Evolutionary conservation across 1,140 invertebrate genomes (phyloP).

Genomic region (Aphis craccivora): DNA sequence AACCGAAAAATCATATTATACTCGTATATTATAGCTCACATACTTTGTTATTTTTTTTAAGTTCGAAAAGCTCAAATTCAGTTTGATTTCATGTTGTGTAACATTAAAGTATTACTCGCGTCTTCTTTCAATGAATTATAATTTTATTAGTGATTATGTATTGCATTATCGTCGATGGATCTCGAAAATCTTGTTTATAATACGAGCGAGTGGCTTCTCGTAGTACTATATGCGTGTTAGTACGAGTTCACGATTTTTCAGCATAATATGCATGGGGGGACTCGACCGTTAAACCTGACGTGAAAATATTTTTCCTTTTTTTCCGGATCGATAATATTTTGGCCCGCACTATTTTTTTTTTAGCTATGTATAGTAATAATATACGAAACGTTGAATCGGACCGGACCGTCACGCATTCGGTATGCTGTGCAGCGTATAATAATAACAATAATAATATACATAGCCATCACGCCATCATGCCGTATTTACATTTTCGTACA

Average conservation of each 20-base stretch:
- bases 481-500: constrained; percentile 35
- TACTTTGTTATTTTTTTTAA: too few species aligned
- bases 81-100: too few species aligned
- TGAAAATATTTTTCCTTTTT: background rate
- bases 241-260: background rate
- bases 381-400: background rate
- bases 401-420: constrained; percentile 34
- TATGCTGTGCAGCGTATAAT: background rate
- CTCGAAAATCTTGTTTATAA: background rate
- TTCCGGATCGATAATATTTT: background rate
- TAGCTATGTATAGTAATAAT: background rate
- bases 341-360: background rate
- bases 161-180: background rate
- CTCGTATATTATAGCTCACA: too few species aligned
- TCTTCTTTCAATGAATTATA: too few species aligned
- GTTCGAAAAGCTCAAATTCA: too few species aligned
- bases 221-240: background rate
- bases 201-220: too few species aligned
- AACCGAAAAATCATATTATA: too few species aligned
- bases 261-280: background rate
- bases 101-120: too few species aligned
- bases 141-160: too few species aligned
- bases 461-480: background rate
- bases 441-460: constrained; percentile 1
- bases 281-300: background rate